These are phyloP conservation scores for Neelides folsomi DNA, from an alignment of 2,888 invertebrate genomes.

Conservation along the genomic window DNA sequence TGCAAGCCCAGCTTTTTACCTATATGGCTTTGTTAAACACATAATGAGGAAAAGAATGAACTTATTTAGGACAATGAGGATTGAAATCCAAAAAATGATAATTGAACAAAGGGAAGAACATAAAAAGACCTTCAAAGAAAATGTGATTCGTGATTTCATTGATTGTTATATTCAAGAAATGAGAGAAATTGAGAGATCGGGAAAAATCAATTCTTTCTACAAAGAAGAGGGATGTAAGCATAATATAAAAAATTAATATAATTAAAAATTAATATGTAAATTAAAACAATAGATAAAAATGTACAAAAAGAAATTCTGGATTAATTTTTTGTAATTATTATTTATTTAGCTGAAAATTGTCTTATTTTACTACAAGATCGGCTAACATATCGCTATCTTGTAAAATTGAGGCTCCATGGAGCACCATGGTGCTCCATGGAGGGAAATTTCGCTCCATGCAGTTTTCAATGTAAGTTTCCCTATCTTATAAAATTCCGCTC, in stretches of 20 bases:
- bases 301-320: too few species aligned
- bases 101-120: slow-evolving; percentile 13
- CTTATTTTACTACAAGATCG: slow-evolving; percentile 13
- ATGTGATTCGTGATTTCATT: slow-evolving; percentile 14
- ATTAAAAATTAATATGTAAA: neutral
- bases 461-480: too few species aligned
- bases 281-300: too few species aligned
- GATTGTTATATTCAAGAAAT: slow-evolving; percentile 19
- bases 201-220: slow-evolving; percentile 12
- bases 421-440: too few species aligned
- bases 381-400: too few species aligned
- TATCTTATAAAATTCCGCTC: too few species aligned
- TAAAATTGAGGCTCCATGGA: too few species aligned
- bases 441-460: too few species aligned
- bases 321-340: too few species aligned
- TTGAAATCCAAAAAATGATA: slow-evolving; percentile 7
- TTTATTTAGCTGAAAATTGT: slow-evolving; percentile 19
- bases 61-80: neutral
- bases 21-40: too few species aligned
- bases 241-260: neutral
- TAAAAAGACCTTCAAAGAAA: slow-evolving; percentile 12
- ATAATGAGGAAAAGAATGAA: too few species aligned
- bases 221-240: slow-evolving; percentile 24
- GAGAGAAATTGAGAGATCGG: neutral
- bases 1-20: too few species aligned